Percentiles rank a stretch among this genome's conserved stretches.
phyloP scores from a whole-genome alignment of 2,797 vertebrate genomes.

The Acanthornis magna region DNA sequence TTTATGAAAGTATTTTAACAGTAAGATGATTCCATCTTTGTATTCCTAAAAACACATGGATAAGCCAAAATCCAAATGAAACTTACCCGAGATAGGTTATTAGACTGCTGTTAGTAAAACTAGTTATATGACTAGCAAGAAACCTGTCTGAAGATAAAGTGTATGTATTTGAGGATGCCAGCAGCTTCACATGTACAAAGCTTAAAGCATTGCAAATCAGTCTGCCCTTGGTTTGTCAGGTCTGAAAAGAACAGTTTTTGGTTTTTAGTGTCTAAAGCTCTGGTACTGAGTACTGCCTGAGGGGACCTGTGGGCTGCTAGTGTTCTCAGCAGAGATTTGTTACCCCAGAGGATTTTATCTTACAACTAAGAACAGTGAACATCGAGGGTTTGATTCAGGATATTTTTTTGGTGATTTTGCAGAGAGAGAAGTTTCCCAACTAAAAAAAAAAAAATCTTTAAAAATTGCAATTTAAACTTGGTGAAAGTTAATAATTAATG shows the following conservation, averaged over 20 bases:
- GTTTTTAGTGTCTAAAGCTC: neutral
- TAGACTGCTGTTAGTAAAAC: neutral
- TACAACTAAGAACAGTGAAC: neutral
- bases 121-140: neutral
- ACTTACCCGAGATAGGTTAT: neutral
- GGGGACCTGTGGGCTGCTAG: neutral
- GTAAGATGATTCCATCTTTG: neutral
- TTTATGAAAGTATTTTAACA: neutral
- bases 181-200: neutral
- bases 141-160: neutral
- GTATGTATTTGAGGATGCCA: neutral
- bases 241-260: neutral
- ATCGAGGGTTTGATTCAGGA: neutral
- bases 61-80: neutral
- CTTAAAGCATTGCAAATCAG: neutral
- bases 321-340: conserved; percentile 7
- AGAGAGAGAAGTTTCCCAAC: neutral
- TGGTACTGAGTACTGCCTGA: neutral
- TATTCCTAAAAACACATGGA: neutral
- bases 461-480: conserved; percentile 5
- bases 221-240: neutral
- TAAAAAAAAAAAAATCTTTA: neutral
- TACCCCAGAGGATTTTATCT: neutral
- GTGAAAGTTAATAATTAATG: conserved; percentile 37
- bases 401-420: neutral